These are phyloP conservation scores for Globia sparganii DNA, from an alignment of 2,888 invertebrate species.

Conservation along the genomic window DNA sequence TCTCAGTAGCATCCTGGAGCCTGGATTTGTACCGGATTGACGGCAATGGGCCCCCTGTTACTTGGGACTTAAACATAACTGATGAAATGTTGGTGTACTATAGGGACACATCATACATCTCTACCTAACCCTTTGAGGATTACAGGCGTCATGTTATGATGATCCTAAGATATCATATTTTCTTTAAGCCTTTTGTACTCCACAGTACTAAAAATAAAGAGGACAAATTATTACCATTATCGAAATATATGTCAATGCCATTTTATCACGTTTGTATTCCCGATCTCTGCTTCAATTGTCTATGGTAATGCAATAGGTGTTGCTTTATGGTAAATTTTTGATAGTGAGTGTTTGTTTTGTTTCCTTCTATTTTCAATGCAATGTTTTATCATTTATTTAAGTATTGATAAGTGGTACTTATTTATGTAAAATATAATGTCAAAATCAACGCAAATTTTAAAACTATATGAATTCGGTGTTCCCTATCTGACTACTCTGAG, in stretches of 20 bases:
- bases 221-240: slow-evolving; percentile 71
- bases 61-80: background rate
- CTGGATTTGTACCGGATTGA: too few species aligned
- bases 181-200: background rate
- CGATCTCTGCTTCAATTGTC: slow-evolving; percentile 40
- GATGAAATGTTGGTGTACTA: background rate
- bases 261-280: slow-evolving; percentile 46
- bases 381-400: too few species aligned
- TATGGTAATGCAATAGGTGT: slow-evolving; percentile 42
- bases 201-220: slow-evolving; percentile 54
- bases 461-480: too few species aligned
- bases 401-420: too few species aligned
- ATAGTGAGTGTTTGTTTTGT: background rate
- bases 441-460: too few species aligned
- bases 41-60: background rate
- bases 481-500: too few species aligned
- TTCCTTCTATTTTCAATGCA: slow-evolving; percentile 17
- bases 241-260: slow-evolving; percentile 76
- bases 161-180: background rate
- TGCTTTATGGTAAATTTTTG: slow-evolving; percentile 32
- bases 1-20: fast-evolving
- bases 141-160: background rate
- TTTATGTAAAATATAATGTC: too few species aligned
- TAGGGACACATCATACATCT: background rate
- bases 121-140: background rate